A percentile compares a stretch with the other conserved stretches of the same genome.
Evolutionary conservation across 2,113 vertebrate genomes (phyloP).

Genomic region (Mionectes macconnelli): DNA sequence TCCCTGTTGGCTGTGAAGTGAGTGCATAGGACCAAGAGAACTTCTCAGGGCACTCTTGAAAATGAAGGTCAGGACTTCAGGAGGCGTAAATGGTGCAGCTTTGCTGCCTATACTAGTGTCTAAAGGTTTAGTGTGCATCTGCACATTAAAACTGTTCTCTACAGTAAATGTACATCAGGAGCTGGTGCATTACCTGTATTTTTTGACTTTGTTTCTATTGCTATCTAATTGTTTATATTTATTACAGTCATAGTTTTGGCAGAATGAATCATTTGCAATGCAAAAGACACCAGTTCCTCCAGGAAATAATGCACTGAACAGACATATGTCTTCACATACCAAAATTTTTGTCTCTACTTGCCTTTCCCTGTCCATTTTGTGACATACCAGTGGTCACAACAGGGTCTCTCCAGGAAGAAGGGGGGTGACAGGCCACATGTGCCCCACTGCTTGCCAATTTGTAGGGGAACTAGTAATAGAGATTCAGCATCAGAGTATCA

Average conservation of each 20-base stretch:
- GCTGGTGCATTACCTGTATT: rapidly evolving
- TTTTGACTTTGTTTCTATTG: background rate
- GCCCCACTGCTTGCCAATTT: background rate
- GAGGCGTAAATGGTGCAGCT: background rate
- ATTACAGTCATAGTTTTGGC: background rate
- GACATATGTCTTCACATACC: rapidly evolving
- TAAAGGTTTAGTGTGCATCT: background rate
- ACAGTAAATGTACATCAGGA: background rate
- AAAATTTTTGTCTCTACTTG: background rate
- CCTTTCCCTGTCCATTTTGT: background rate
- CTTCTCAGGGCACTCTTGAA: background rate
- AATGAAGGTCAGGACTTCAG: background rate
- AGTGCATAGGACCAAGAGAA: background rate
- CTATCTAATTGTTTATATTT: background rate
- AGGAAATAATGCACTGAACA: background rate
- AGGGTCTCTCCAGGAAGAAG: background rate
- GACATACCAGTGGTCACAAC: background rate
- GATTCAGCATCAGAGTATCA: background rate
- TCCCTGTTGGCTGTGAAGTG: background rate
- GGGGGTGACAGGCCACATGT: background rate
- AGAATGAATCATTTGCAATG: background rate
- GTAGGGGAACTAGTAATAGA: background rate
- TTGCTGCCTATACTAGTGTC: background rate
- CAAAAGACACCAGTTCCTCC: background rate
- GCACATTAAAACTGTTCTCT: background rate